phyloP scores from a whole-genome alignment of 1,140 invertebrate species.

The Holotrichia oblita region DNA sequence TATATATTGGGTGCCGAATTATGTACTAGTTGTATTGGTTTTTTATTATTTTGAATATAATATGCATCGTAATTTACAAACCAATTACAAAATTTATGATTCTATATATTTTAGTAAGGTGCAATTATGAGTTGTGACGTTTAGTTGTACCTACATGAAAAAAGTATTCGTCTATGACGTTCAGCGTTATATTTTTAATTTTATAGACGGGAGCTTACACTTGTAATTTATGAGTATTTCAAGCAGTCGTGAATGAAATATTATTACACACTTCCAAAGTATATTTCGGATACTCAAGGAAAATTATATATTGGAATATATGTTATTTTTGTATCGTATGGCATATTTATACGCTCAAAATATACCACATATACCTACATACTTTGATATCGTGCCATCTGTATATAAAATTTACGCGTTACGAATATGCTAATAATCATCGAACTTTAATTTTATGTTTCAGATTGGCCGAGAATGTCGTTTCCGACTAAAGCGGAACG shows the following conservation, averaged over 20 bases:
- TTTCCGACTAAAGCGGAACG: slow-evolving; percentile 85
- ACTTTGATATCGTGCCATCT: slow-evolving; percentile 33
- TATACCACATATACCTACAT: neutral
- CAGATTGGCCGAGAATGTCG: slow-evolving; percentile 68
- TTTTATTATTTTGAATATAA: no score
- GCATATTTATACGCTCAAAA: slow-evolving; percentile 27
- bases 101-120: no score
- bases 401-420: slow-evolving; percentile 13
- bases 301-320: slow-evolving; percentile 13
- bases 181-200: no score
- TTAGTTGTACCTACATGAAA: no score
- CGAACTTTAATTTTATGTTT: slow-evolving; percentile 31
- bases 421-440: neutral
- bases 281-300: slow-evolving; percentile 25
- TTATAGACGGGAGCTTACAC: no score
- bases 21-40: no score
- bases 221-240: neutral
- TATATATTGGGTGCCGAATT: no score
- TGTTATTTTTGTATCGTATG: slow-evolving; percentile 14
- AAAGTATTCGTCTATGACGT: no score
- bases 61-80: no score
- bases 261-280: slow-evolving; percentile 29
- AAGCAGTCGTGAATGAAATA: slow-evolving; percentile 18
- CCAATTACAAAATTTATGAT: no score
- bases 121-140: no score